phyloP scores from a whole-genome alignment of 2,113 vertebrate species.

The Ariopsis seemanni region DNA sequence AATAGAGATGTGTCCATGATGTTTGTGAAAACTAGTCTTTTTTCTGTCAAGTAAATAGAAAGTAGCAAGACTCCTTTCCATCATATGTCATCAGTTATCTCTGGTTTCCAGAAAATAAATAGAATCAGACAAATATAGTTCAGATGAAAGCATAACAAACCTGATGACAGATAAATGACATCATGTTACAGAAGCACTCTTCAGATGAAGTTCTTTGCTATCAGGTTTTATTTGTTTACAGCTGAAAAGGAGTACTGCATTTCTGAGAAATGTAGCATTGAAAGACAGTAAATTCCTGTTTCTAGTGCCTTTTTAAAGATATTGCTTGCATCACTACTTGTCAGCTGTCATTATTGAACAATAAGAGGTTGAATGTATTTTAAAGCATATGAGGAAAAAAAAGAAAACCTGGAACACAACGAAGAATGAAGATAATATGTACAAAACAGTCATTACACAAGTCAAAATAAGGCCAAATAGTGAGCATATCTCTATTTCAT shows the following conservation, averaged over 20 bases:
- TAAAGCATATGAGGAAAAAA: not conserved
- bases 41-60: constrained; percentile 38
- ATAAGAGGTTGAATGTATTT: not conserved
- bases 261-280: constrained; percentile 24
- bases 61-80: not conserved
- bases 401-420: not conserved
- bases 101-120: constrained; percentile 24
- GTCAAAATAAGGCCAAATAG: not conserved
- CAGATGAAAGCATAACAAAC: constrained; percentile 41
- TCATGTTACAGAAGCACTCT: constrained; percentile 31
- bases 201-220: not conserved
- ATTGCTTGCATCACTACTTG: not conserved
- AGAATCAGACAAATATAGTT: constrained; percentile 17
- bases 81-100: constrained; percentile 26
- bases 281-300: constrained; percentile 13
- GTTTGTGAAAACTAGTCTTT: constrained; percentile 30
- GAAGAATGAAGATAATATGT: not conserved
- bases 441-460: not conserved
- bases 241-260: not conserved
- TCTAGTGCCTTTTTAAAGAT: not conserved
- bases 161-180: constrained; percentile 42
- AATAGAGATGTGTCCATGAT: not conserved
- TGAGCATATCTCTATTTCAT: not conserved
- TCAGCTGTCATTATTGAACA: not conserved
- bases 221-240: constrained; percentile 34